Conservation (phyloP, 2,888 invertebrate genomes). For the Mythimna loreyi region DNA sequence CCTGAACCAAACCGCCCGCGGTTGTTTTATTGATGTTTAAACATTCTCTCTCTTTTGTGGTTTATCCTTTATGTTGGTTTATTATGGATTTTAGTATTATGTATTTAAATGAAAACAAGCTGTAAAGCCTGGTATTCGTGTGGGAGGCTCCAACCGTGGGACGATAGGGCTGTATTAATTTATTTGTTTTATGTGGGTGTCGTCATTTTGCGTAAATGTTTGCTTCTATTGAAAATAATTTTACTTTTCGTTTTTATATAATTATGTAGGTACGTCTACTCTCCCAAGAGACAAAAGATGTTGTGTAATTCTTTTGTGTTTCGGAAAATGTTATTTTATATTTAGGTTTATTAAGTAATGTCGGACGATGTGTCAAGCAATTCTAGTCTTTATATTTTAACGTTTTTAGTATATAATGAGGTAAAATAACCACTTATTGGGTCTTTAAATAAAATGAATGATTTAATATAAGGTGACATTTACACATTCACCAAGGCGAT, state of each 20-base stretch:
- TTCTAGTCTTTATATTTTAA: no score
- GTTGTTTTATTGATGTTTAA: slow-evolving; percentile 25
- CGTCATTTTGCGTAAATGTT: neutral
- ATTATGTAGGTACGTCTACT: no score
- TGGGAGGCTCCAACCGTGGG: neutral
- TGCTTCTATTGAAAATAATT: neutral
- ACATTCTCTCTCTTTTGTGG: slow-evolving; percentile 27
- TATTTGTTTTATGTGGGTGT: slow-evolving; percentile 8
- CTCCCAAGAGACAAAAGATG: no score
- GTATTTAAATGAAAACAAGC: neutral
- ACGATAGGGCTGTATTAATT: neutral
- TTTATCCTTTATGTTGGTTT: slow-evolving; percentile 8
- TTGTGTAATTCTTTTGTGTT: no score
- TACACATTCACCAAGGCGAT: no score
- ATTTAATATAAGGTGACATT: no score
- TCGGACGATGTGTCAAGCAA: no score
- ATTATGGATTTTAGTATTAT: slow-evolving; percentile 4
- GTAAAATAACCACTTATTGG: no score
- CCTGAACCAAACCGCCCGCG: slow-evolving; percentile 15
- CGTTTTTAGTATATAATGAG: no score
- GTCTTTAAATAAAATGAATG: no score
- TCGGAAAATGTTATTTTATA: no score
- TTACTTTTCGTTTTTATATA: neutral
- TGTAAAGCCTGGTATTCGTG: neutral
- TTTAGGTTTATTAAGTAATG: no score